phyloP scores from a whole-genome alignment of 2,888 invertebrate genomes.

The Malthinus seriepunctatus region DNA sequence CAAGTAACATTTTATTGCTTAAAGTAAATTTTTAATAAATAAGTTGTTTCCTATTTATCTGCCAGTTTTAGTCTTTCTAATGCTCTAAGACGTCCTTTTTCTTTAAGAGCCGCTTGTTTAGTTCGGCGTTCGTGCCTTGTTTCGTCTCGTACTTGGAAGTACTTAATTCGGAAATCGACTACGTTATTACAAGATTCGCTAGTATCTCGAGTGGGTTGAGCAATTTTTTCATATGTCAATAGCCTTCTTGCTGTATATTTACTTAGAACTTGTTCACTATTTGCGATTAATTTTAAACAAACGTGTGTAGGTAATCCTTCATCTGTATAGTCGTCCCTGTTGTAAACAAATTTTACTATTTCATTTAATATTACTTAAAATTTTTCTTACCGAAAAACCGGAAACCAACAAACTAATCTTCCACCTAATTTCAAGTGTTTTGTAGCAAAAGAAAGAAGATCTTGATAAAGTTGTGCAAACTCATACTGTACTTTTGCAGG shows the following conservation, averaged over 20 bases:
- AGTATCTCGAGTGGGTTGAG: slow-evolving; percentile 55
- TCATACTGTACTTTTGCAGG: slow-evolving; percentile 87
- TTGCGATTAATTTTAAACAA: slow-evolving; percentile 74
- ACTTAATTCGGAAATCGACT: slow-evolving; percentile 66
- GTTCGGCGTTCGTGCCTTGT: slow-evolving; percentile 62
- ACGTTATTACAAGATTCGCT: slow-evolving; percentile 50
- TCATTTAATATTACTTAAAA: too few species aligned
- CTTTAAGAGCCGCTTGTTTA: slow-evolving; percentile 35
- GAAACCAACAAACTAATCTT: slow-evolving; percentile 94
- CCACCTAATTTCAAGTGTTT: slow-evolving; percentile 75
- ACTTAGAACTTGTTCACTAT: slow-evolving; percentile 88
- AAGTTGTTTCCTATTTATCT: slow-evolving; percentile 8
- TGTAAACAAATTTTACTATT: slow-evolving; percentile 31
- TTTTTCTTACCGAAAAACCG: slow-evolving; percentile 72
- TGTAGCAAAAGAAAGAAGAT: slow-evolving; percentile 84
- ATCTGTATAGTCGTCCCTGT: slow-evolving; percentile 72
- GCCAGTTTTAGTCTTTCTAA: slow-evolving; percentile 26
- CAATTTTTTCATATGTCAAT: slow-evolving; percentile 81
- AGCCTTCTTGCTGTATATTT: slow-evolving; percentile 79
- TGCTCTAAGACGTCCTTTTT: slow-evolving; percentile 43
- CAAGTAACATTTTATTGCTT: too few species aligned
- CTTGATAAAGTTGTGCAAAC: slow-evolving; percentile 78
- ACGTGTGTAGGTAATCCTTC: slow-evolving; percentile 79
- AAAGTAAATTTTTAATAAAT: too few species aligned
- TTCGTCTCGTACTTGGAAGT: slow-evolving; percentile 70